Conservation (phyloP, 2,113 vertebrate species). For the Limnothrissa miodon region DNA sequence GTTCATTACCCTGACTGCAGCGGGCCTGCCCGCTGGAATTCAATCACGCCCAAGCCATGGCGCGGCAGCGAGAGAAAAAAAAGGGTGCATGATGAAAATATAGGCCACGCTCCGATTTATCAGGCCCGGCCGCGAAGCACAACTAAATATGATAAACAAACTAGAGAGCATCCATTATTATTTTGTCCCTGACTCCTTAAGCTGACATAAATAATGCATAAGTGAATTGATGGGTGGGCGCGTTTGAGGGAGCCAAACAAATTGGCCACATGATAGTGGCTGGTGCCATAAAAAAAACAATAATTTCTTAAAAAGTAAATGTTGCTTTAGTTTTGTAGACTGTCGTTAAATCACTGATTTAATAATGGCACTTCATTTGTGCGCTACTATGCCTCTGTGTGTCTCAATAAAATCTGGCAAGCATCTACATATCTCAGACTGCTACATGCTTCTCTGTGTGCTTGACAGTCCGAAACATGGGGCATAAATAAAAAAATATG, state of each 20-base stretch:
- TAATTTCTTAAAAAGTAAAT: constrained; percentile 36
- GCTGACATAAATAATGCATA: constrained; percentile 62
- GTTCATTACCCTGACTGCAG: constrained; percentile 73
- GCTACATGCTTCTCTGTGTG: constrained; percentile 61
- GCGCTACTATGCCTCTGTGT: neutral
- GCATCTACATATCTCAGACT: constrained; percentile 54
- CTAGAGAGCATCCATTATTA: constrained; percentile 70
- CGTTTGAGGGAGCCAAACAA: constrained; percentile 26
- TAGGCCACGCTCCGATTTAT: constrained; percentile 71
- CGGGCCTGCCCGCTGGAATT: constrained; percentile 59
- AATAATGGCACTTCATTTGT: constrained; percentile 19
- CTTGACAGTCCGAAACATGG: constrained; percentile 57
- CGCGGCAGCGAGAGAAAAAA: constrained; percentile 35
- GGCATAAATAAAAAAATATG: constrained; percentile 40
- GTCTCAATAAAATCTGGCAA: constrained; percentile 42
- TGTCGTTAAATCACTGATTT: constrained; percentile 29
- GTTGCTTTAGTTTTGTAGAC: constrained; percentile 22
- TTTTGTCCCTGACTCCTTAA: constrained; percentile 60
- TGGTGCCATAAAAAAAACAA: constrained; percentile 34
- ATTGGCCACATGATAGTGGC: constrained; percentile 7
- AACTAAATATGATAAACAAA: constrained; percentile 72
- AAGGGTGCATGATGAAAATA: constrained; percentile 72
- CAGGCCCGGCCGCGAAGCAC: constrained; percentile 67
- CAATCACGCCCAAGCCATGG: constrained; percentile 64
- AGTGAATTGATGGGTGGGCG: constrained; percentile 58